Conservation (phyloP, 2,797 vertebrate genomes). For the Coccyzus lansbergi region DNA sequence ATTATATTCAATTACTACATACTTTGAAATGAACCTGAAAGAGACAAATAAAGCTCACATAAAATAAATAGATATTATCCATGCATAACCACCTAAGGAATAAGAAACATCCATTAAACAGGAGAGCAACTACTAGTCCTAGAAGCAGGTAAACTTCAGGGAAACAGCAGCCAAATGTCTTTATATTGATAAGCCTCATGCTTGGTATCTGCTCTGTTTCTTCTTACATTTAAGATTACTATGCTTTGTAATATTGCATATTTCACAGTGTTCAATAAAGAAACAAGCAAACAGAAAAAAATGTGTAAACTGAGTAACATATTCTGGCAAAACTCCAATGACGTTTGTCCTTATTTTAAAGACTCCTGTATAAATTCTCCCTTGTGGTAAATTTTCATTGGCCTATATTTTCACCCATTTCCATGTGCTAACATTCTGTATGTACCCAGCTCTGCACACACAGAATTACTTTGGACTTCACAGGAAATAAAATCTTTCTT, state of each 20-base stretch:
- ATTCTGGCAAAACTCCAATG: neutral
- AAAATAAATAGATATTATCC: neutral
- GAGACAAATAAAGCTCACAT: neutral
- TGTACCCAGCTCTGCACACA: neutral
- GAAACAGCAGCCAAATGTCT: neutral
- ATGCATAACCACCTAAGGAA: neutral
- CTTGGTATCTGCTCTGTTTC: neutral
- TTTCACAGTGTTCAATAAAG: neutral
- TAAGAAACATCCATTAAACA: neutral
- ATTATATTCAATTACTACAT: neutral
- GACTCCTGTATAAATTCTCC: neutral
- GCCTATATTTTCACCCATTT: neutral
- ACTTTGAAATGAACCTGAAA: neutral
- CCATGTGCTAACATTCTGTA: neutral
- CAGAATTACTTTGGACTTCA: neutral
- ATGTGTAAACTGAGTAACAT: neutral
- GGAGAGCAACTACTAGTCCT: neutral
- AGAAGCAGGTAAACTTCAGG: neutral
- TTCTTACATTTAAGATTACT: neutral
- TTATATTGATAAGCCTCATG: neutral
- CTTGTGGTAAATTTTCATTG: neutral
- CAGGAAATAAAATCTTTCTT: neutral
- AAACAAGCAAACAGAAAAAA: neutral
- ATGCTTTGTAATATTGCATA: neutral
- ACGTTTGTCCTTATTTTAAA: neutral